phyloP scores from a whole-genome alignment of 2,888 invertebrate genomes.

The Calameuta idolon region DNA sequence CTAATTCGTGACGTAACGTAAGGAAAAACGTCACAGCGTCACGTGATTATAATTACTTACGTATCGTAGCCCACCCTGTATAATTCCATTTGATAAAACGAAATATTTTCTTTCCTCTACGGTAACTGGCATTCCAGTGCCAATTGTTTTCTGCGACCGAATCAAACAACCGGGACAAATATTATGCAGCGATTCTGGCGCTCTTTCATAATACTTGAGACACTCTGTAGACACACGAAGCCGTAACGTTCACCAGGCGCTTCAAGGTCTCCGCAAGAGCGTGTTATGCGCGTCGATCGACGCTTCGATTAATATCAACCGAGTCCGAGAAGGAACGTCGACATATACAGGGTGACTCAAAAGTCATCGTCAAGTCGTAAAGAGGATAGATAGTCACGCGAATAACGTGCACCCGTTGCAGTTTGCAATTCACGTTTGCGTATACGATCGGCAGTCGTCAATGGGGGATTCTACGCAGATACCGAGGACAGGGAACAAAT shows the following conservation, averaged over 20 bases:
- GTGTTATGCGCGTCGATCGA: background rate
- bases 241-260: conserved; percentile 1
- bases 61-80: background rate
- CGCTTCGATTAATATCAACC: background rate
- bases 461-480: background rate
- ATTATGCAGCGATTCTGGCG: background rate
- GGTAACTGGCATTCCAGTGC: background rate
- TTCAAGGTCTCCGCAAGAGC: conserved; percentile 4
- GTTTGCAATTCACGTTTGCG: background rate
- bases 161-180: background rate
- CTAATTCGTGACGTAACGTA: background rate
- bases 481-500: background rate
- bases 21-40: background rate
- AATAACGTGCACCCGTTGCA: background rate
- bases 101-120: no score
- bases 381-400: background rate
- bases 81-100: background rate
- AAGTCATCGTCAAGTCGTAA: background rate
- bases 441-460: background rate
- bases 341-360: background rate
- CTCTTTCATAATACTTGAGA: background rate
- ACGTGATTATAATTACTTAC: background rate
- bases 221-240: background rate
- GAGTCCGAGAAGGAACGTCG: background rate
- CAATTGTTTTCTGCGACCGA: background rate